Conservation (phyloP, 2,888 invertebrate species). For the Chloroclystis v-ata region DNA sequence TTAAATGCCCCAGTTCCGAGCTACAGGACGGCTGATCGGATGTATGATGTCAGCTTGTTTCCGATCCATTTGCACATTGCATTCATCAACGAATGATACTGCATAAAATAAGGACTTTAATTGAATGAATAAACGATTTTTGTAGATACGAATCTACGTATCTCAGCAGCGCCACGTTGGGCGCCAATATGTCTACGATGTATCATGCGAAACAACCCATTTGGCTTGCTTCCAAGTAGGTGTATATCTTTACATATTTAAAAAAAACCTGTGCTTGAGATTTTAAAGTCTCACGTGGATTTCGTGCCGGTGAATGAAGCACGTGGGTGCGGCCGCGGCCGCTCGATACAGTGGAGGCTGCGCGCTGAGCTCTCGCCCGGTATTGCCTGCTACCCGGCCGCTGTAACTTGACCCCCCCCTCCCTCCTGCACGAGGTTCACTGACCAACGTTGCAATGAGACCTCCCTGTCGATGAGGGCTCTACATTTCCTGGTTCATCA, state of each 20-base stretch:
- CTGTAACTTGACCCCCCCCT: slow-evolving; percentile 44
- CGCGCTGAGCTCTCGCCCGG: slow-evolving; percentile 56
- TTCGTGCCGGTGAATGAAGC: slow-evolving; percentile 55
- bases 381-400: slow-evolving; percentile 40
- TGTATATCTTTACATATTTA: slow-evolving; percentile 14
- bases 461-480: slow-evolving; percentile 40
- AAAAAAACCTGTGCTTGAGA: slow-evolving; percentile 18
- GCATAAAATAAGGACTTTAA: slow-evolving; percentile 4
- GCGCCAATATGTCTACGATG: slow-evolving; percentile 30
- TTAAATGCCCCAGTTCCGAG: slow-evolving; percentile 34
- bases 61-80: slow-evolving; percentile 29
- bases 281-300: slow-evolving; percentile 41
- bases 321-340: slow-evolving; percentile 62
- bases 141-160: neutral
- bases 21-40: slow-evolving; percentile 29
- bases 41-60: slow-evolving; percentile 35
- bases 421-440: slow-evolving; percentile 34
- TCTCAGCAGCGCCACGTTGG: slow-evolving; percentile 22
- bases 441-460: slow-evolving; percentile 32
- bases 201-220: slow-evolving; percentile 13
- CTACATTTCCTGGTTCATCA: slow-evolving; percentile 39
- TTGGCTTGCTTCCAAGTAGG: slow-evolving; percentile 23
- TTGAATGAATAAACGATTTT: neutral
- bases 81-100: slow-evolving; percentile 8
- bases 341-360: slow-evolving; percentile 68